phyloP scores from a whole-genome alignment of 1,140 invertebrate genomes.

The Lasioglossum baleicum region DNA sequence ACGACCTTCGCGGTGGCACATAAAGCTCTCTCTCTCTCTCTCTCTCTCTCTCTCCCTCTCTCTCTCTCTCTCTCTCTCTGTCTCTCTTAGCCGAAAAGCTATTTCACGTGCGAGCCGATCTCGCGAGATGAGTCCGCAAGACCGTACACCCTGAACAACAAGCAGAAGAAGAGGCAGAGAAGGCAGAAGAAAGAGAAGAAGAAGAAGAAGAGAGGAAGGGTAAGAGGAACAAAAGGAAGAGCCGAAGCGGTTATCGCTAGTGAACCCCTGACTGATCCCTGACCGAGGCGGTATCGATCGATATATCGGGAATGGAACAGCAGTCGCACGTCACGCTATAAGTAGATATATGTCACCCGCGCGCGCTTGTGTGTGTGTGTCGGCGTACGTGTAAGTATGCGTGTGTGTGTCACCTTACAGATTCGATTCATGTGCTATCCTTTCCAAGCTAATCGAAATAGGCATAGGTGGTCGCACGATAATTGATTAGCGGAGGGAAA shows the following conservation, averaged over 20 bases:
- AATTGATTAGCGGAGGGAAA: conserved; percentile 16
- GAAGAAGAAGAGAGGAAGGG: conserved; percentile 5
- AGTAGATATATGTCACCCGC: conserved; percentile 29
- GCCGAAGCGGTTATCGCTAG: conserved; percentile 44
- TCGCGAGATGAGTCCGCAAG: conserved; percentile 3
- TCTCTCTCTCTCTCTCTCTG: too few species aligned
- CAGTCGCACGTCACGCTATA: conserved; percentile 59
- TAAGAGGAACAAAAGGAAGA: neutral
- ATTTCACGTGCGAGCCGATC: conserved; percentile 39
- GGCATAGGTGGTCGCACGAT: neutral
- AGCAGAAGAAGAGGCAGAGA: too few species aligned
- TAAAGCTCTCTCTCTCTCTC: neutral
- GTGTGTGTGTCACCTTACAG: conserved; percentile 24
- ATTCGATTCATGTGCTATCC: conserved; percentile 38
- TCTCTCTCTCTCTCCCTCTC: too few species aligned
- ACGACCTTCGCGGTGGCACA: conserved; percentile 30
- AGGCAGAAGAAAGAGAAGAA: conserved; percentile 9
- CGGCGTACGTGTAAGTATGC: neutral
- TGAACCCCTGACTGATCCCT: conserved; percentile 53
- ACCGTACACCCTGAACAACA: too few species aligned
- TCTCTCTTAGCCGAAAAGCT: neutral
- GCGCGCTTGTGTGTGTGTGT: neutral
- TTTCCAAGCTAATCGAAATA: conserved; percentile 26
- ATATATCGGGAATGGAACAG: conserved; percentile 61
- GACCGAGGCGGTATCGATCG: conserved; percentile 56